Evolutionary conservation across 92 coral and sea anemone species (phyloP).

Genomic region (Phenganax subtilis): DNA sequence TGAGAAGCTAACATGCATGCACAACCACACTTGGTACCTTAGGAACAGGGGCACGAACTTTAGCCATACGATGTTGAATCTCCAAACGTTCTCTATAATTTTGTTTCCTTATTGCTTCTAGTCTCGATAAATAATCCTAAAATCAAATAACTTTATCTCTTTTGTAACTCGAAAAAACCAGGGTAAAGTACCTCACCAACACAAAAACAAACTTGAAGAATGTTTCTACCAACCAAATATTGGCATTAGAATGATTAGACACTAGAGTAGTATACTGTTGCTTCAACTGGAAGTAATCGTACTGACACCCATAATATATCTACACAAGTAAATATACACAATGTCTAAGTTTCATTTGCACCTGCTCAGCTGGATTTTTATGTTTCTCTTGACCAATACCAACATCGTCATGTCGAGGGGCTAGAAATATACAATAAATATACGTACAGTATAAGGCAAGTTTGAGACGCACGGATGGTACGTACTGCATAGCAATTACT

Average conservation of each 20-base stretch:
- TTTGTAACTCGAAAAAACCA: neutral
- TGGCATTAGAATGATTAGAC: too few species aligned
- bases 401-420: slow-evolving; percentile 1
- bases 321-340: neutral
- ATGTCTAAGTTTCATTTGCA: slow-evolving; percentile 30
- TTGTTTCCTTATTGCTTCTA: slow-evolving; percentile 90
- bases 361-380: slow-evolving; percentile 42
- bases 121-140: slow-evolving; percentile 79
- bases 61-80: slow-evolving; percentile 88
- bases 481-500: neutral
- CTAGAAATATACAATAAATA: neutral
- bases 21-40: slow-evolving; percentile 7
- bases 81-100: slow-evolving; percentile 82
- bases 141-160: neutral
- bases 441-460: neutral
- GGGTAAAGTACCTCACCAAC: too few species aligned
- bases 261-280: too few species aligned
- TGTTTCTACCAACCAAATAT: too few species aligned
- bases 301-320: too few species aligned
- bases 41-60: slow-evolving; percentile 74
- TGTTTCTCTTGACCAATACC: slow-evolving; percentile 37
- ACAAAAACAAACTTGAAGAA: too few species aligned
- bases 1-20: neutral
- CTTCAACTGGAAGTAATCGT: too few species aligned
- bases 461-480: neutral